These are phyloP conservation scores for Eilema depressum DNA, from an alignment of 2,888 invertebrate species.

Conservation along the genomic window DNA sequence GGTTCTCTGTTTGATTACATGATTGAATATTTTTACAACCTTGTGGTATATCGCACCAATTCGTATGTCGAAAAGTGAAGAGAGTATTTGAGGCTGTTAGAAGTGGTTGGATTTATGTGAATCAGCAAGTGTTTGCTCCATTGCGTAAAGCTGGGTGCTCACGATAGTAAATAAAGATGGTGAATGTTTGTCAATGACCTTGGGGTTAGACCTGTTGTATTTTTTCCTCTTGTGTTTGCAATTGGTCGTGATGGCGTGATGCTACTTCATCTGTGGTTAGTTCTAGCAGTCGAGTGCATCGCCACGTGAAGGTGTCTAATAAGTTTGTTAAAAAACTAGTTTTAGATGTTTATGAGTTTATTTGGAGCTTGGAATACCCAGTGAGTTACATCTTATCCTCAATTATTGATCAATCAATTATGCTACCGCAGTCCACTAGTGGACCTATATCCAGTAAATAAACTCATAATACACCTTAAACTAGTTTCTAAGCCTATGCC, in stretches of 20 bases:
- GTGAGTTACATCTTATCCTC: too few species aligned
- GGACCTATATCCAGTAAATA: too few species aligned
- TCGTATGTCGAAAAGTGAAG: conserved; percentile 12
- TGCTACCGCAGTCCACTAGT: too few species aligned
- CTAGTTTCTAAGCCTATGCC: too few species aligned
- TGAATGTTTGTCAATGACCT: conserved; percentile 9
- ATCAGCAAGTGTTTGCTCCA: conserved; percentile 3
- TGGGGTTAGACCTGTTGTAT: not conserved
- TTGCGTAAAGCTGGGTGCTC: not conserved
- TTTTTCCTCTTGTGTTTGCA: not conserved
- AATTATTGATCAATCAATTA: too few species aligned
- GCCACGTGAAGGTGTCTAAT: not conserved
- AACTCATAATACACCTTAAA: too few species aligned
- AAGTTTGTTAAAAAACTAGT: not conserved
- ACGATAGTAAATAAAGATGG: not conserved
- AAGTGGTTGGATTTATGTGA: conserved; percentile 9
- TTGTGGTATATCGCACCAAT: conserved; percentile 13
- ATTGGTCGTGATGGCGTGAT: not conserved
- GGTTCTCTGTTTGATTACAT: conserved; percentile 8
- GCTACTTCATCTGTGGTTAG: not conserved
- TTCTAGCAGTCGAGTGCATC: not conserved
- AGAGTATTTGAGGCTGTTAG: not conserved
- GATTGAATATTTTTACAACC: conserved; percentile 10
- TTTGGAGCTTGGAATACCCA: not conserved
- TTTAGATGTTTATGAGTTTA: not conserved